Percentiles rank a stretch among this genome's conserved stretches.
These are phyloP conservation scores for Atlantisia rogersi DNA, from an alignment of 2,113 vertebrate genomes.

Conservation along the genomic window DNA sequence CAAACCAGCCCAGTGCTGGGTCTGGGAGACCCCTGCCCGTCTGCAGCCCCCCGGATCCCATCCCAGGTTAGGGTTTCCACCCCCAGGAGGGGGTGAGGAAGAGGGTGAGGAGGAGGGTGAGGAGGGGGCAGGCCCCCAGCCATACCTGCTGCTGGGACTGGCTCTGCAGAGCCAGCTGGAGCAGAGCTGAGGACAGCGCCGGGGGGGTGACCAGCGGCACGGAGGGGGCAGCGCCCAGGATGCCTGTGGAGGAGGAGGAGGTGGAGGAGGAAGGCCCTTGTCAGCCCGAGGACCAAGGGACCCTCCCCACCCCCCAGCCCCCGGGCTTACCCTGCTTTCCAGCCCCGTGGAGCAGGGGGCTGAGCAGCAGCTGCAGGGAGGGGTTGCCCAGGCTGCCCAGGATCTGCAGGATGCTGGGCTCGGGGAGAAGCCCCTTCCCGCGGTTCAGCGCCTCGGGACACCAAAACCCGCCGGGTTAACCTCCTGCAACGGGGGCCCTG, in stretches of 20 bases:
- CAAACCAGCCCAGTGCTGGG: no score
- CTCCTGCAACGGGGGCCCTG: no score
- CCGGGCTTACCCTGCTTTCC: slow-evolving; percentile 83
- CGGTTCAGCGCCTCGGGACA: slow-evolving; percentile 83
- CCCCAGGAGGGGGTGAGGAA: no score
- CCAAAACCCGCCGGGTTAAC: background rate
- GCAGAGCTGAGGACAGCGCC: slow-evolving; percentile 83
- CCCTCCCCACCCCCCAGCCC: no score
- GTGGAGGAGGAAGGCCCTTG: background rate
- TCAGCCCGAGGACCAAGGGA: background rate
- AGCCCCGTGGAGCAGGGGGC: slow-evolving; percentile 78
- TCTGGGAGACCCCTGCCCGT: background rate
- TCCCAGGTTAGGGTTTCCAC: no score
- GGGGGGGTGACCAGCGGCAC: slow-evolving; percentile 85
- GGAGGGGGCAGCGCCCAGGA: slow-evolving; percentile 85
- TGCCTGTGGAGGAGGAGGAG: slow-evolving; percentile 71
- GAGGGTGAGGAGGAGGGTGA: no score
- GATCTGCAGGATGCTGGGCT: slow-evolving; percentile 89
- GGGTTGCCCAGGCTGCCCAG: slow-evolving; percentile 88
- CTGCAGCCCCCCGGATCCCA: background rate
- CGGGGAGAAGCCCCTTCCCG: slow-evolving; percentile 92
- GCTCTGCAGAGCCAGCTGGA: slow-evolving; percentile 89
- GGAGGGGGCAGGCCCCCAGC: no score
- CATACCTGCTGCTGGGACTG: slow-evolving; percentile 88
- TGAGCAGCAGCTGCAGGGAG: slow-evolving; percentile 88